Evolutionary conservation across 2,113 vertebrate genomes (phyloP).

Genomic region (Callorhinus ursinus): DNA sequence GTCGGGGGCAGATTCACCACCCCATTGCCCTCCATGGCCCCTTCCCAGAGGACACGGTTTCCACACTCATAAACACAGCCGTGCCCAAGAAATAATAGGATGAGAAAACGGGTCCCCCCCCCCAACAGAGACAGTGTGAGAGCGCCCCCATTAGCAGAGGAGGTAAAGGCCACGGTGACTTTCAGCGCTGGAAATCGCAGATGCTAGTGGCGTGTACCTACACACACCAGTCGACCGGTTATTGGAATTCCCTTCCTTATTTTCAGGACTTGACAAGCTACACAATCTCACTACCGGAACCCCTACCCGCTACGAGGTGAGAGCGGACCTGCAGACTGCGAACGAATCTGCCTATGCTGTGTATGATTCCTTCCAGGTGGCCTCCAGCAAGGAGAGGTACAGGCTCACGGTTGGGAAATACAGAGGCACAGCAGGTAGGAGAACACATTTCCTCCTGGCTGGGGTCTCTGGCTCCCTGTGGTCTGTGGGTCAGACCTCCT

Average conservation of each 20-base stretch:
- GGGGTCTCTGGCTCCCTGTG: accelerated
- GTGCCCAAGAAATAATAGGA: neutral
- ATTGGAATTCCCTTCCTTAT: neutral
- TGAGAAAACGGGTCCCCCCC: neutral
- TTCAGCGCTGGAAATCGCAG: neutral
- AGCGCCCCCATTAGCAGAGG: neutral
- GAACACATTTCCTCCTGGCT: accelerated
- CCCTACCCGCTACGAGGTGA: constrained; percentile 86
- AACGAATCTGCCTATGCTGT: constrained; percentile 88
- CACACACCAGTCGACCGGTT: accelerated
- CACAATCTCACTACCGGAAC: constrained; percentile 89
- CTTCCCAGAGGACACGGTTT: neutral
- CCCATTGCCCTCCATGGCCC: accelerated
- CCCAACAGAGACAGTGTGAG: neutral
- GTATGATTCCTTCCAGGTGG: constrained; percentile 90
- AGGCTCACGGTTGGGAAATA: constrained; percentile 90
- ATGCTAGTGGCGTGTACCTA: neutral
- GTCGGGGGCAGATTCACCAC: neutral
- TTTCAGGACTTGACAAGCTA: constrained; percentile 91
- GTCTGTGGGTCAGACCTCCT: neutral
- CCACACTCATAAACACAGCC: neutral
- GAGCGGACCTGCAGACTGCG: constrained; percentile 88
- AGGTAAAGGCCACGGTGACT: neutral
- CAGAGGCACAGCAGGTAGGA: constrained; percentile 91
- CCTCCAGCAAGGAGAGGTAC: constrained; percentile 88